Conservation (phyloP, 2,888 invertebrate genomes). For the Lasioglossum vierecki region DNA sequence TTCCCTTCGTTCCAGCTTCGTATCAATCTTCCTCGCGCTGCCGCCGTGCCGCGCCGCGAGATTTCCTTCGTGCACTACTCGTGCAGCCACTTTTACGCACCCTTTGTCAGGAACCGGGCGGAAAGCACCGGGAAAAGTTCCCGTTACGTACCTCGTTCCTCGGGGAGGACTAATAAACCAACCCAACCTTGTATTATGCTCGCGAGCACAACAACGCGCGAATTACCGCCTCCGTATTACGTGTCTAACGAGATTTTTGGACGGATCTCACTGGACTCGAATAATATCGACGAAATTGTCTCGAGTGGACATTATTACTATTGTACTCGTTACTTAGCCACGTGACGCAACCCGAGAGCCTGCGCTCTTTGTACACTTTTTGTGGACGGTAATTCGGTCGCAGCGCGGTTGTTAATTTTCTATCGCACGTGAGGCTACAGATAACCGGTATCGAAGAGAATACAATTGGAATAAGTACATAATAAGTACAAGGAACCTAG, state of each 20-base stretch:
- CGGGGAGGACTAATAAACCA: constrained; percentile 26
- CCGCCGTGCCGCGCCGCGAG: not conserved
- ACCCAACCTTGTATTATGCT: not conserved
- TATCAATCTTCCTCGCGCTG: constrained; percentile 63
- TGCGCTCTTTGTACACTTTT: too few species aligned
- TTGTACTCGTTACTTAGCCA: too few species aligned
- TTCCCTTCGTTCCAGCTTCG: constrained; percentile 50
- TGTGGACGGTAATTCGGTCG: too few species aligned
- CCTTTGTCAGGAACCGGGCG: constrained; percentile 5
- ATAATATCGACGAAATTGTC: too few species aligned
- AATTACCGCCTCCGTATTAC: constrained; percentile 25
- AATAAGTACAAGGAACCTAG: too few species aligned
- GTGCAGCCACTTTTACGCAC: constrained; percentile 27
- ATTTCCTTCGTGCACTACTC: constrained; percentile 33
- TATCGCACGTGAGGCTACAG: too few species aligned
- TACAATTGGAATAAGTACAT: too few species aligned
- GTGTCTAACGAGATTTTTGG: constrained; percentile 21
- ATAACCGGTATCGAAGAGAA: too few species aligned
- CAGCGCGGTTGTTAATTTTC: too few species aligned
- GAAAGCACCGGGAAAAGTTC: constrained; percentile 1
- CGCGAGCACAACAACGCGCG: constrained; percentile 4
- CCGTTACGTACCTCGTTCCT: not conserved
- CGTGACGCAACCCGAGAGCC: too few species aligned
- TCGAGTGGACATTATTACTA: too few species aligned
- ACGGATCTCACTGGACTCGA: too few species aligned